A percentile compares a stretch with the other conserved stretches of the same genome.
phyloP scores from a whole-genome alignment of 1,140 invertebrate species.

The Anoplolepis gracilipes region DNA sequence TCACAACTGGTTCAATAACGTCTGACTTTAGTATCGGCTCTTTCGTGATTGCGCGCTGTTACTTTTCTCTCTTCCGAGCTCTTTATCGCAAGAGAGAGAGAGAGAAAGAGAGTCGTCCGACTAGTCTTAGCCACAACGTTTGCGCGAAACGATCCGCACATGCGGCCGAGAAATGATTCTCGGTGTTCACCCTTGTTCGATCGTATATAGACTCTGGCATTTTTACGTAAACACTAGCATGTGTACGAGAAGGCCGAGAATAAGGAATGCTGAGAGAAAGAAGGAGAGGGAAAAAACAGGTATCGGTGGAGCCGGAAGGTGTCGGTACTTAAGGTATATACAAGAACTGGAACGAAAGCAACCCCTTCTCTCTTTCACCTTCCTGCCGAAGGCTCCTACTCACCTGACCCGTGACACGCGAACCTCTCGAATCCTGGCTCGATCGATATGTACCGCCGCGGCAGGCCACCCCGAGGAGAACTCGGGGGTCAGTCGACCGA shows the following conservation, averaged over 20 bases:
- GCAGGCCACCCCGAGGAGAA: conserved; percentile 26
- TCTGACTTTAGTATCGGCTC: conserved; percentile 24
- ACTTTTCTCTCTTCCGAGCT: background rate
- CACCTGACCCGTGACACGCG: conserved; percentile 67
- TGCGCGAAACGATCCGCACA: background rate
- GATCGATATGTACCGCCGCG: conserved; percentile 61
- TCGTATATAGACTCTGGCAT: conserved; percentile 26
- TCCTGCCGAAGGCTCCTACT: conserved; percentile 59
- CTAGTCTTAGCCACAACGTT: background rate
- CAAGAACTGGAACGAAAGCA: conserved; percentile 57
- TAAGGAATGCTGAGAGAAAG: background rate
- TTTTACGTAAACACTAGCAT: conserved; percentile 54
- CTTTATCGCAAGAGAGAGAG: background rate
- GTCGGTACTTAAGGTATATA: conserved; percentile 45
- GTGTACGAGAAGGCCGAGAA: background rate
- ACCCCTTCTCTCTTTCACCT: conserved; percentile 45
- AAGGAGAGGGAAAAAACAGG: background rate
- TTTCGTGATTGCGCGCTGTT: background rate
- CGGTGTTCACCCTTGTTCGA: conserved; percentile 21
- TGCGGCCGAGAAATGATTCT: conserved; percentile 24
- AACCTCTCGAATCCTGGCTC: conserved; percentile 60
- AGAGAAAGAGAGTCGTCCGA: background rate
- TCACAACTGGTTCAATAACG: conserved; percentile 20
- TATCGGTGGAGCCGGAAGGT: conserved; percentile 40
- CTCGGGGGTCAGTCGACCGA: conserved; percentile 20